Percentiles rank a stretch among this genome's conserved stretches.
Conservation (phyloP, 2,888 invertebrate genomes). For the Dryococelus australis region DNA sequence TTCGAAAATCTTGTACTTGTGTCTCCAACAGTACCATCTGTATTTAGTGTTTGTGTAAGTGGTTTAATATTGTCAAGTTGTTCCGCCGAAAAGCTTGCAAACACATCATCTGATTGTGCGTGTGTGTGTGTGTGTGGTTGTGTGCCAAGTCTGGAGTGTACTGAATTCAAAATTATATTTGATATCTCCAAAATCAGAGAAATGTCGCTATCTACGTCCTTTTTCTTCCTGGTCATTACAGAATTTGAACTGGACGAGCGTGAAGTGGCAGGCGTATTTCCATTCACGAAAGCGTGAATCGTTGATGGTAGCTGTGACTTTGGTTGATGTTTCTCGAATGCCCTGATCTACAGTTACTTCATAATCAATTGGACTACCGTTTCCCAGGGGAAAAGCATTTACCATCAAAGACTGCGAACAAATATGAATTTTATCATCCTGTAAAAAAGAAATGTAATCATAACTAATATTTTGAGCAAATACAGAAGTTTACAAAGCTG, state of each 20-base stretch:
- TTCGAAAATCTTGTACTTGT: no score
- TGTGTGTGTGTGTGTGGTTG: no score
- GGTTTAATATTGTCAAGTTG: no score
- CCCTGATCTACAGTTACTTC: neutral
- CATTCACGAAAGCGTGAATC: neutral
- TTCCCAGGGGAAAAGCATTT: neutral
- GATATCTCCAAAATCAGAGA: no score
- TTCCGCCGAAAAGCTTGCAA: no score
- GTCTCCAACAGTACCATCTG: no score
- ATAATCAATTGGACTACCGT: neutral
- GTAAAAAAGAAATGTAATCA: neutral
- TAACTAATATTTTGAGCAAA: no score
- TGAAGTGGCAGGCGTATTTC: neutral
- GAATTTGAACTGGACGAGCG: neutral
- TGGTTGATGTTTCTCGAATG: neutral
- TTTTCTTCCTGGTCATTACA: neutral
- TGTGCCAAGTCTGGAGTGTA: no score
- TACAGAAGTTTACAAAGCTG: neutral
- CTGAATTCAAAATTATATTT: no score
- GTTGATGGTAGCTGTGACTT: neutral
- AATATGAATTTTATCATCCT: neutral
- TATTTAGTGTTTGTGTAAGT: no score
- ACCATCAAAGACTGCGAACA: neutral
- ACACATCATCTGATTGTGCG: no score
- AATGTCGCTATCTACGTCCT: neutral